Evolutionary conservation across 2,113 vertebrate genomes (phyloP).

Genomic region (Pluvialis apricaria): DNA sequence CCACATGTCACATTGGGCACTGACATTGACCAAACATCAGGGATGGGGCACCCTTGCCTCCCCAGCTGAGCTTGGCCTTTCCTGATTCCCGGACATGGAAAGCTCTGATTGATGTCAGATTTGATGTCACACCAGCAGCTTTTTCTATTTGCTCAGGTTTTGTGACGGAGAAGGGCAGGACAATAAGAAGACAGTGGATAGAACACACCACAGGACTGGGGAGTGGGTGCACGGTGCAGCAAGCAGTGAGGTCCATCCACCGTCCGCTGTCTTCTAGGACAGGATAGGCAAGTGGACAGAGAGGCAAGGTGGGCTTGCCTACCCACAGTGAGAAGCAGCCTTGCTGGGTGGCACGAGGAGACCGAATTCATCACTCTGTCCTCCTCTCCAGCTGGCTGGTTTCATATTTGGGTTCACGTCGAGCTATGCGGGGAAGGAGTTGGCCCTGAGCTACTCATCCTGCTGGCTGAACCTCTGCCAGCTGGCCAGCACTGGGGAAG

Average conservation of each 20-base stretch:
- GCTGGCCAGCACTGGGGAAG: not conserved
- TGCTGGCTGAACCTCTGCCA: not conserved
- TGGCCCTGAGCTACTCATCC: not conserved
- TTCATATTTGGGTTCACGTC: not conserved
- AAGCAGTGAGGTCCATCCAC: not conserved
- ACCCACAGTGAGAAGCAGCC: not conserved
- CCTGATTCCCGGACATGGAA: not conserved
- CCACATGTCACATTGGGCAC: rapidly evolving
- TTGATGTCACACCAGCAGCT: not conserved
- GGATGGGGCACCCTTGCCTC: not conserved
- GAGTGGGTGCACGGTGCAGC: not conserved
- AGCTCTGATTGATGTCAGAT: not conserved
- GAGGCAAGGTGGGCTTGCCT: not conserved
- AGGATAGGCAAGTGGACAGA: not conserved
- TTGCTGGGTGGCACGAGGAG: rapidly evolving
- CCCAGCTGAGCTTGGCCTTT: not conserved
- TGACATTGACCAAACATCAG: not conserved
- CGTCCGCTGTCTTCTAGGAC: not conserved
- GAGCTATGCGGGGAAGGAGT: not conserved
- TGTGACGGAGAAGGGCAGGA: not conserved
- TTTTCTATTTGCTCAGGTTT: not conserved
- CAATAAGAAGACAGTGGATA: not conserved
- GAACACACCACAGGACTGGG: not conserved
- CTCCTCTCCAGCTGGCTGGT: not conserved
- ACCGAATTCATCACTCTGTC: rapidly evolving